Percentiles rank a stretch among this genome's conserved stretches.
Evolutionary conservation across 1,140 invertebrate genomes (phyloP).

Genomic region (Brevipalpus yothersi): DNA sequence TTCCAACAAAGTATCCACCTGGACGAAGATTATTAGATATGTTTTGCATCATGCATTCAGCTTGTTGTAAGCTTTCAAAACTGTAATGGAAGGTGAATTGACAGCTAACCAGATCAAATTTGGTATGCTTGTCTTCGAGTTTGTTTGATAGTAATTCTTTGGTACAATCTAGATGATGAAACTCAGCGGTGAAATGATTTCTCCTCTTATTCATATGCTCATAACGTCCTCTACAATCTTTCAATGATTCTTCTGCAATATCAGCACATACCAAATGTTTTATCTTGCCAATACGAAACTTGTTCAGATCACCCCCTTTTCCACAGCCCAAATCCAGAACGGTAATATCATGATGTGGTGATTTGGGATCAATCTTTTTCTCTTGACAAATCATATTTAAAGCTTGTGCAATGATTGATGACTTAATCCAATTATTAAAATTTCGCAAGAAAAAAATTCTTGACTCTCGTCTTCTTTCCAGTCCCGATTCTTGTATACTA

Average conservation of each 20-base stretch:
- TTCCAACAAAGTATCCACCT: conserved; percentile 89
- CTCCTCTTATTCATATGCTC: conserved; percentile 8
- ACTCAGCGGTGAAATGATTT: conserved; percentile 48
- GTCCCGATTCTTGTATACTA: conserved; percentile 47
- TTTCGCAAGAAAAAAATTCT: conserved; percentile 79
- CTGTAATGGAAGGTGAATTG: conserved; percentile 67
- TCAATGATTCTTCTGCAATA: conserved; percentile 69
- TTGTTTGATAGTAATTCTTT: conserved; percentile 29
- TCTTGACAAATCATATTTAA: not conserved
- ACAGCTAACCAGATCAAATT: conserved; percentile 74
- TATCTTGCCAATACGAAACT: conserved; percentile 69
- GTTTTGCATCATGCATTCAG: conserved; percentile 75
- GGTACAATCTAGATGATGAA: conserved; percentile 71
- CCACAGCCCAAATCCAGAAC: conserved; percentile 44
- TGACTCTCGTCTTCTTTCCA: conserved; percentile 49
- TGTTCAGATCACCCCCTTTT: conserved; percentile 87
- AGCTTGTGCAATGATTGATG: conserved; percentile 50
- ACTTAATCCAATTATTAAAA: conserved; percentile 98
- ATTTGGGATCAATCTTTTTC: not conserved
- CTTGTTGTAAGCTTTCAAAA: conserved; percentile 76
- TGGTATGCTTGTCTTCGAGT: conserved; percentile 35
- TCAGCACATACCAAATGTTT: conserved; percentile 77
- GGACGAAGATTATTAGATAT: conserved; percentile 57
- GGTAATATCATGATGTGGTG: not conserved
- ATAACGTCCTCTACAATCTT: conserved; percentile 30